A percentile compares a stretch with the other conserved stretches of the same genome.
These are phyloP conservation scores for Scomber scombrus DNA, from an alignment of 2,113 vertebrate species.

Conservation along the genomic window DNA sequence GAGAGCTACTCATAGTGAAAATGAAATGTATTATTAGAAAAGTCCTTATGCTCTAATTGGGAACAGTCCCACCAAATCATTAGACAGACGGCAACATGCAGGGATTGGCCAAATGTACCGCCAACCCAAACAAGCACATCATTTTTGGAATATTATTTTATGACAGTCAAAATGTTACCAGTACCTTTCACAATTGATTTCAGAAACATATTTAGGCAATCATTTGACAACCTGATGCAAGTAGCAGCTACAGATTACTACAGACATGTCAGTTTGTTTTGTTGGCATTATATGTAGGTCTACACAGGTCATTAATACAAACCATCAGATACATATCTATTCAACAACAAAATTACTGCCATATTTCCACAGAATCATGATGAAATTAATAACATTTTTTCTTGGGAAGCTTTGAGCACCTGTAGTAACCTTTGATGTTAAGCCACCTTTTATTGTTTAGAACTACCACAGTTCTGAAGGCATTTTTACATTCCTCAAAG, in stretches of 20 bases:
- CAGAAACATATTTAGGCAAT: neutral
- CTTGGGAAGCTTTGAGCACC: neutral
- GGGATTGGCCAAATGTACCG: neutral
- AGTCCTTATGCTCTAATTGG: conserved; percentile 41
- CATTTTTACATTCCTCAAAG: too few species aligned
- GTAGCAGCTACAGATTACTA: neutral
- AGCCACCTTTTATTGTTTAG: too few species aligned
- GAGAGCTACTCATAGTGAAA: conserved; percentile 20
- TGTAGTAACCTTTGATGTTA: neutral
- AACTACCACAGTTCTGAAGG: too few species aligned
- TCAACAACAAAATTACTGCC: neutral
- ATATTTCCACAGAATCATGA: neutral
- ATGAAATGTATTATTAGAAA: conserved; percentile 39
- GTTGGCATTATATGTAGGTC: neutral
- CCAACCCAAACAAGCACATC: conserved; percentile 12
- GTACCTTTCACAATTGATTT: neutral
- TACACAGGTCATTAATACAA: neutral
- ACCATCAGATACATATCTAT: neutral
- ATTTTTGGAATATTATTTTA: neutral
- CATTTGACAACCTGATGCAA: neutral
- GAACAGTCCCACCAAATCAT: conserved; percentile 27
- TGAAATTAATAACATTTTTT: too few species aligned
- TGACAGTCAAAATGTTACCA: conserved; percentile 19
- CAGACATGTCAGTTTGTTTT: neutral
- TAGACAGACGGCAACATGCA: conserved; percentile 31